phyloP scores from a whole-genome alignment of 2,797 vertebrate species.

The Decapterus maruadsi region DNA sequence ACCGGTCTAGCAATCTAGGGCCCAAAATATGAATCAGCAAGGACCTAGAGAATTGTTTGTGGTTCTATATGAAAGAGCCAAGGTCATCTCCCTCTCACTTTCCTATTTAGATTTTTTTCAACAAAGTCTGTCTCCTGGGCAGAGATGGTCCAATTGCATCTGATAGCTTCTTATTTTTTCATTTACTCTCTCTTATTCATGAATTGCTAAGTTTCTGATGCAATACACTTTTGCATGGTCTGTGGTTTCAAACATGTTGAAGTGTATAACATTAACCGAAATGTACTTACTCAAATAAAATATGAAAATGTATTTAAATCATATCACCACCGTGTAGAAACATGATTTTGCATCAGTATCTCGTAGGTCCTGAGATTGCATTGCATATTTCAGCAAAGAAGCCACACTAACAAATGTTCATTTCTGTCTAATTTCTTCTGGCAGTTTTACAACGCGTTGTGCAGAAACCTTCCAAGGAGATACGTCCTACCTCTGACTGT shows the following conservation, averaged over 20 bases:
- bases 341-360: slow-evolving; percentile 12
- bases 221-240: slow-evolving; percentile 20
- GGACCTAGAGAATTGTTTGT: background rate
- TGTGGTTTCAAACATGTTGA: slow-evolving; percentile 18
- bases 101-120: background rate
- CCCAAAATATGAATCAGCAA: slow-evolving; percentile 20
- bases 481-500: slow-evolving; percentile 91
- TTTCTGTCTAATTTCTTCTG: slow-evolving; percentile 52
- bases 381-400: slow-evolving; percentile 37
- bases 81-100: slow-evolving; percentile 9
- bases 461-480: slow-evolving; percentile 89
- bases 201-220: slow-evolving; percentile 2
- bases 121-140: background rate
- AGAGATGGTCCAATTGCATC: slow-evolving; percentile 15
- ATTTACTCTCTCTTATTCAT: background rate
- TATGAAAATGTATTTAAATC: slow-evolving; percentile 1
- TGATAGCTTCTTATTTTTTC: background rate
- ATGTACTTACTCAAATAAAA: background rate
- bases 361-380: slow-evolving; percentile 22
- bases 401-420: slow-evolving; percentile 10
- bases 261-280: slow-evolving; percentile 33
- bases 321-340: background rate
- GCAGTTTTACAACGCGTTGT: slow-evolving; percentile 86
- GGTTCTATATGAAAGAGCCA: background rate
- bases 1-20: no score